phyloP scores from a whole-genome alignment of 2,113 vertebrate species.

The Cettia cetti region DNA sequence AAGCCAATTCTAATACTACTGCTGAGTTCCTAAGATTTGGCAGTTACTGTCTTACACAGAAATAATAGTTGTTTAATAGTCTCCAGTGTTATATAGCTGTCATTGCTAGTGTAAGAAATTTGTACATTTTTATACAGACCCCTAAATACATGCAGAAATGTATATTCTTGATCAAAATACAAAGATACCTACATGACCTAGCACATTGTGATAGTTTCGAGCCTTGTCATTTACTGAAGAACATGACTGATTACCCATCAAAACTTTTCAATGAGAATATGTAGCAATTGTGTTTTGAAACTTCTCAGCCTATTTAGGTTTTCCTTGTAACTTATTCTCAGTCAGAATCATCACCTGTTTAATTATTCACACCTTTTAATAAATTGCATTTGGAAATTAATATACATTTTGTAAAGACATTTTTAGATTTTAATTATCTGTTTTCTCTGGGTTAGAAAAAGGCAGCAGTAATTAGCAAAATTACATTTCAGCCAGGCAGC shows the following conservation, averaged over 20 bases:
- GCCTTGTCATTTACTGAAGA: not conserved
- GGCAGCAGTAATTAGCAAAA: not conserved
- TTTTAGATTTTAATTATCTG: not conserved
- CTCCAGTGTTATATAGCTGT: not conserved
- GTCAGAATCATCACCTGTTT: not conserved
- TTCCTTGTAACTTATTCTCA: not conserved
- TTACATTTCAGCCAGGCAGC: not conserved
- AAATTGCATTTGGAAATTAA: not conserved
- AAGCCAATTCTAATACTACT: not conserved
- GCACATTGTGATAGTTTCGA: not conserved
- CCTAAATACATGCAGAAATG: not conserved
- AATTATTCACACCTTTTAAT: not conserved
- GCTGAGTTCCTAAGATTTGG: not conserved
- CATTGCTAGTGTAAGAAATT: not conserved
- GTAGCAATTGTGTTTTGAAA: not conserved
- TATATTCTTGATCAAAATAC: not conserved
- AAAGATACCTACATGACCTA: not conserved
- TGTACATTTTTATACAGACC: not conserved
- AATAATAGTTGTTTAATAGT: not conserved
- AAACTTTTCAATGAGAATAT: not conserved
- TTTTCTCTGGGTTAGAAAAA: not conserved
- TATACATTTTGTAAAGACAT: not conserved
- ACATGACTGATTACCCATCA: not conserved
- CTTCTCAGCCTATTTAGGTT: not conserved
- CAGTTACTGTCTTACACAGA: not conserved